A percentile compares a stretch with the other conserved stretches of the same genome.
phyloP scores from a whole-genome alignment of 2,797 vertebrate species.

The Pseudochromis fuscus region DNA sequence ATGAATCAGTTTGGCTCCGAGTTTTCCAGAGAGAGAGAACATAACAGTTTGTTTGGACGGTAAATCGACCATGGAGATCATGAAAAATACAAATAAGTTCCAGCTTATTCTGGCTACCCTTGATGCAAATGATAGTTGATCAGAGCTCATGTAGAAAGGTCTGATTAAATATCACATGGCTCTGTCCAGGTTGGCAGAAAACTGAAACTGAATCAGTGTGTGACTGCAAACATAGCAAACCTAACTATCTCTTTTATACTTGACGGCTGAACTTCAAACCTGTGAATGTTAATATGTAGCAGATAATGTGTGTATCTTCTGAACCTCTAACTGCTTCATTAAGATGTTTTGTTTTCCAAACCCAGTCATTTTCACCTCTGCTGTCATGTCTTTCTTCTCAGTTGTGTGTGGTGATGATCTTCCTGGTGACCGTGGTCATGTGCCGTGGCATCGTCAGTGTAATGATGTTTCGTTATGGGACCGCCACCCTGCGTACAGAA shows the following conservation, averaged over 20 bases:
- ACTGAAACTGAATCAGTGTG: background rate
- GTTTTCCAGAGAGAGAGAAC: background rate
- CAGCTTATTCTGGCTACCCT: no score
- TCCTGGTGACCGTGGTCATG: slow-evolving; percentile 89
- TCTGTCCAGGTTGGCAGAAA: background rate
- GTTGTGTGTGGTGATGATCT: slow-evolving; percentile 88
- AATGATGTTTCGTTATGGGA: slow-evolving; percentile 86
- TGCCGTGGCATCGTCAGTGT: slow-evolving; percentile 86
- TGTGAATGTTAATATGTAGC: background rate
- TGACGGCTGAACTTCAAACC: no score
- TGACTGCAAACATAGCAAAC: no score
- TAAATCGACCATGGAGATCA: no score
- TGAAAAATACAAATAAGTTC: no score
- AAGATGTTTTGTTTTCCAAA: background rate
- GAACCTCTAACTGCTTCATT: no score
- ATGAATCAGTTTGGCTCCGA: background rate
- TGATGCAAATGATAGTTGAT: background rate
- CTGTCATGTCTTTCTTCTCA: slow-evolving; percentile 49
- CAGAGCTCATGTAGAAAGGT: background rate
- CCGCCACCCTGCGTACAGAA: slow-evolving; percentile 85
- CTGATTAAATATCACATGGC: background rate
- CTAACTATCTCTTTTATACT: no score
- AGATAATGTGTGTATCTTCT: background rate
- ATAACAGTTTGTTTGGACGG: no score
- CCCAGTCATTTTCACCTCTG: background rate